Evolutionary conservation across 2,888 invertebrate genomes (phyloP), one percentile per base, ranked within the genome.

Genomic region (Strigamia transsilvanica): DNA sequence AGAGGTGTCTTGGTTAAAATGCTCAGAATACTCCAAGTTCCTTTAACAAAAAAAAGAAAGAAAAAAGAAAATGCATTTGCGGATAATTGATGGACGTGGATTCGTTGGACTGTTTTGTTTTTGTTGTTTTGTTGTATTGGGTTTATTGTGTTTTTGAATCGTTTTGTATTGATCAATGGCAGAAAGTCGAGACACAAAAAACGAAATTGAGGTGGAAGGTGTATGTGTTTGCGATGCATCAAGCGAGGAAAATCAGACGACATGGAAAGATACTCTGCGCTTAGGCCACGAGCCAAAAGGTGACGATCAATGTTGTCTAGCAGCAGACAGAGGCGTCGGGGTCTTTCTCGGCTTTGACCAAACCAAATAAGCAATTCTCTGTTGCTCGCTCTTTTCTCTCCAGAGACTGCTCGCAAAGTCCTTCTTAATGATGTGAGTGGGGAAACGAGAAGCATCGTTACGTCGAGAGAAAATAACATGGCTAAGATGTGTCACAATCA

Each of bases 361-460:
- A 66, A 66, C 61, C 61, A 66, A 66, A 66, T 66, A 66, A 66
- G 61, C 61, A 66, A 66, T 66, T 66, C 61, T 66, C 61, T 66
- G 23, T 21, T 66, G 61, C 23, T 3, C 61, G 21, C 61, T 23
- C 61, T 15, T 21, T 18, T n/a, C 23, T 66, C 23, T 66, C 61
- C 61, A 66, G 61, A 66, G 61, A 66, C 61, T 66, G 18, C 61
- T 66, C 61, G 23, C 61, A 66, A 66, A 66, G 61, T 66, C 61
- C 61, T 23, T 23, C 61, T 66, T 66, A 66, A 66, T 66, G 61
- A 66, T 66, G 61, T 66, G 61, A 66, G 61, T 66, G 61, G 61
- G 23, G 61, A 66, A 66, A 66, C 61, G 61, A 66, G 61, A 66
- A 46, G 61, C 18, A 21, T 66, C 61, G 61, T 66, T 66, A 66